Evolutionary conservation across 2,888 invertebrate genomes (phyloP), one percentile per base, ranked within the genome.

Genomic region (Macrophya annulata): DNA sequence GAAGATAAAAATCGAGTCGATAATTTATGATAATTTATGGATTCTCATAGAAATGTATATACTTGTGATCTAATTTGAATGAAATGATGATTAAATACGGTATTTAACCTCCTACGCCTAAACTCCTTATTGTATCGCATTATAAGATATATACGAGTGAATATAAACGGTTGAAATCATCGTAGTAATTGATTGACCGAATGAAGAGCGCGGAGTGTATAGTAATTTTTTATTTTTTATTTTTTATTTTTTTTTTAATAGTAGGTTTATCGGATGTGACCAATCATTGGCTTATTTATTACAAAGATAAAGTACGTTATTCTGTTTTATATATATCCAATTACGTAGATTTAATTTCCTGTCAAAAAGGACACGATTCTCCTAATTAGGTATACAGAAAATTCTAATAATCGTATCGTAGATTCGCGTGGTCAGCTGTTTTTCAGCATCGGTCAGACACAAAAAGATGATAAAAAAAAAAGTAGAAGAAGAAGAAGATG

Each of bases 211-310:
- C n/a, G n/a, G n/a, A 21, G 4, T 12, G 8, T 25, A 45, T 25
- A 15, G 25, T 25, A 62, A n/a, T n/a, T n/a, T n/a, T n/a, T n/a
- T n/a, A n/a, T n/a, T n/a, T 6, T 10, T 31, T 31, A 31, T 31
- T 2, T 6, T 10, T 31, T 31, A 2, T 31, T 31, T 31, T 31
- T 31, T 31, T 1, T 21, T 45, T n/a, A 10, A 10, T 48, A 9
- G 21, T 74, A 4, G 45, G n/a, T n/a, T 68, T 12, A 1, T 45
- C 74, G 74, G 74, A 74, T 74, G 74, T 74, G 12, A 17, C 74
- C 45, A 48, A 74, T 74, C 45, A 74, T 74, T 48, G 25, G 25
- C 21, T 45, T 25, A 45, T 74, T 25, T 25, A 74, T 74, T 17
- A 37, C 17, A 37, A 31, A 68, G 68, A 68, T 15, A 37, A 31